These are phyloP conservation scores for Agrochola circellaris DNA, from an alignment of 2,888 invertebrate species.

Conservation along the genomic window DNA sequence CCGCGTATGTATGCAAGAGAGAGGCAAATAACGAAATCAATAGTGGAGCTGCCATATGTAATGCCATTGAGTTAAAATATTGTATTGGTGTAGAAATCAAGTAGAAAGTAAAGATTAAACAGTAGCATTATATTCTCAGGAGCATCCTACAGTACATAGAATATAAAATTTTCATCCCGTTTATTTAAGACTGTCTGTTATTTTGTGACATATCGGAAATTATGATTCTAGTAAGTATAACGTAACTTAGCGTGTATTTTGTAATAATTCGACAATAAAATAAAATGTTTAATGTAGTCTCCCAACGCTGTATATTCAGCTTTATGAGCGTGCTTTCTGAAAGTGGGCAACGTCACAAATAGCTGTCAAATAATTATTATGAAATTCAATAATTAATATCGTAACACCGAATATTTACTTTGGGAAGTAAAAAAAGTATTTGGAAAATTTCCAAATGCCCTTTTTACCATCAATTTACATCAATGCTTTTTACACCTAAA, in stretches of 20 bases:
- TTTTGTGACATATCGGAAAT: slow-evolving; percentile 54
- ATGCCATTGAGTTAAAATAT: slow-evolving; percentile 4
- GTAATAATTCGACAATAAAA: slow-evolving; percentile 66
- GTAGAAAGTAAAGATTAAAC: slow-evolving; percentile 43
- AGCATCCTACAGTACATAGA: slow-evolving; percentile 54
- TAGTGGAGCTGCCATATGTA: neutral
- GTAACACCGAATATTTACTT: too few relatives aligned
- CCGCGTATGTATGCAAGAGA: neutral
- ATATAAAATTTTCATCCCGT: slow-evolving; percentile 28
- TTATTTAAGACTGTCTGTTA: slow-evolving; percentile 58
- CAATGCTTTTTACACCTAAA: too few relatives aligned
- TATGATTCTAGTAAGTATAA: slow-evolving; percentile 39
- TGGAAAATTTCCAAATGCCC: too few relatives aligned
- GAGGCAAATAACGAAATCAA: neutral
- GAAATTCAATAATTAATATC: too few relatives aligned
- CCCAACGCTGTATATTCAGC: slow-evolving; percentile 59
- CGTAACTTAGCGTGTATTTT: slow-evolving; percentile 50
- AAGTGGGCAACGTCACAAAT: too few relatives aligned
- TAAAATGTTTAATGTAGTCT: slow-evolving; percentile 50
- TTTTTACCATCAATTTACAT: too few relatives aligned
- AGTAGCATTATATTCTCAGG: slow-evolving; percentile 31
- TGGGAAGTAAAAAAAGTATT: too few relatives aligned
- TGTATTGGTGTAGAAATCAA: slow-evolving; percentile 36
- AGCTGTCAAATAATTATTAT: too few relatives aligned
- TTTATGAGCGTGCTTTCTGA: slow-evolving; percentile 10